phyloP scores from a whole-genome alignment of 1,140 invertebrate genomes.

The Chironomus tepperi region DNA sequence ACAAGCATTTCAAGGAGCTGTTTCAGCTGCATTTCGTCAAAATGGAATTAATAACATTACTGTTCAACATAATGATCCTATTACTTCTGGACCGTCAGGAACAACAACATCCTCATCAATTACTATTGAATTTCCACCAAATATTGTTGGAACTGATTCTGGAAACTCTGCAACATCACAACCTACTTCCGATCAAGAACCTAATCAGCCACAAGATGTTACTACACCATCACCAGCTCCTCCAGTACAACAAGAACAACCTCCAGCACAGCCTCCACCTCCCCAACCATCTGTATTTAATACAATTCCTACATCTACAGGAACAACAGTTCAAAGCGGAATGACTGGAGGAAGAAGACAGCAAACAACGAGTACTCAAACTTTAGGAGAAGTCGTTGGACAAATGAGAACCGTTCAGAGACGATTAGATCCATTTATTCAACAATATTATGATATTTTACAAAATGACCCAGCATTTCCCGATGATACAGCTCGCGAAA shows the following conservation, averaged over 20 bases:
- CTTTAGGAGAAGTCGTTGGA: conserved; percentile 52
- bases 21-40: conserved; percentile 36
- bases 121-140: conserved; percentile 17
- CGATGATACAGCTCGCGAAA: conserved; percentile 41
- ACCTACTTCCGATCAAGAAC: not conserved
- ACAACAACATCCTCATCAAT: not conserved
- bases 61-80: conserved; percentile 26
- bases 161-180: not conserved
- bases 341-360: conserved; percentile 25
- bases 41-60: conserved; percentile 35
- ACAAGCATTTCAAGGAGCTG: conserved; percentile 38
- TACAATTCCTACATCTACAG: not conserved
- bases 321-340: not conserved
- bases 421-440: conserved; percentile 53
- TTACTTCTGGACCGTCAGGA: not conserved
- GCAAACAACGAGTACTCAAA: conserved; percentile 44
- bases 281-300: too few relatives aligned
- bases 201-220: not conserved
- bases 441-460: conserved; percentile 50
- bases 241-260: not conserved
- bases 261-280: not conserved
- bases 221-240: not conserved
- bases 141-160: not conserved
- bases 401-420: conserved; percentile 48
- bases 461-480: conserved; percentile 48